Evolutionary conservation across 1,140 invertebrate species (phyloP), one percentile per base, ranked within the genome.

Genomic region (Procambarus clarkii): DNA sequence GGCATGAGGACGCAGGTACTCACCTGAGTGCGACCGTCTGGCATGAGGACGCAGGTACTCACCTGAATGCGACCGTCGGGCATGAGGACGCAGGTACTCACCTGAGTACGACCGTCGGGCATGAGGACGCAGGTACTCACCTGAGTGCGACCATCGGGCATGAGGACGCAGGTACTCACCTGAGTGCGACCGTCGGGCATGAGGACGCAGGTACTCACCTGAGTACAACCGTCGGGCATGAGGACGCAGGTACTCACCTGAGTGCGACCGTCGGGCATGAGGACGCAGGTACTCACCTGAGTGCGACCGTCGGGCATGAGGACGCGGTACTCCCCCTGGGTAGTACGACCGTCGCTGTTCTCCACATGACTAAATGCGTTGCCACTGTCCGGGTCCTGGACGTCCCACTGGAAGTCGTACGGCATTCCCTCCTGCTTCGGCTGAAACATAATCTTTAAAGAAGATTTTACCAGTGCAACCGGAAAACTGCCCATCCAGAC

Each of bases 71-170:
- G 71, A 50, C 83, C 83, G 21, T 86, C 69, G 44, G 83, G 45
- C 69, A 76, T 45, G 21, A 86, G 21, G 18, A 85, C 82, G 11
- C 82, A 34, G 71, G 54, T 60, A 60, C 80, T 77, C 69, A 86
- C 83, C 83, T 86, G 83, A 24, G 83, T 86, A 9, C 83, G 83
- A 50, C 83, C 83, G 45, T 86, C 83, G 58, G 83, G 69, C 83
- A 86, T 21, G 64, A 86, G 71, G 69, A 86, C 83, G 45, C 83
- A n/a, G 83, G 83, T 86, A 86, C 69, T 86, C 83, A 86, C 83
- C 83, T 86, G 83, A 24, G 83, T 86, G 21, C 83, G 83, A 50
- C 83, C 83, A 18, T 86, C 64, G 54, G 83, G 13, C 83, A 71
- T 21, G 34, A 85, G 69, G 64, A 74, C 83, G 15, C 45, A 54